Evolutionary conservation across 2,888 invertebrate genomes (phyloP), one percentile per base, ranked within the genome.

Genomic region (Ormia ochracea): DNA sequence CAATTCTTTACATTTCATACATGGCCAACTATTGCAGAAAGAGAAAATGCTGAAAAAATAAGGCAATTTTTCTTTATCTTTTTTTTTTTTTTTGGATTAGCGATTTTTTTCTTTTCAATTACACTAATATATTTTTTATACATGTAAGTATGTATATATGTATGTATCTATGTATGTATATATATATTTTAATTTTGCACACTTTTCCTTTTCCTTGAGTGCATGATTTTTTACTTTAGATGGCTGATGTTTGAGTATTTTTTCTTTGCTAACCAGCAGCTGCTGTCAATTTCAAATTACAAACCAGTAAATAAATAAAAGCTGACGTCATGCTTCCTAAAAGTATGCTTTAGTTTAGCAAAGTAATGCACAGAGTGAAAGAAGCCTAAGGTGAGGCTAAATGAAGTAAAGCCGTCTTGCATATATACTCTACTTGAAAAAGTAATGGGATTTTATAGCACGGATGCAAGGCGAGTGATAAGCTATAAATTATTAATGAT

Each of bases 211-310:
- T 14, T 36, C 28, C 65, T 43, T 3, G 10, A 70, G 36, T 50
- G 28, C 50, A 72, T 74, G 48, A 50, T 66, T 72, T 50, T 58
- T 52, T 52, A 72, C 17, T 19, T 48, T 28, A 36, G n/a, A 33
- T 69, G 45, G 28, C 31, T 69, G 9, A 31, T 48, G 31, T 54
- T 66, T 66, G 54, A 43, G 43, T n/a, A 12, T 19, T 21, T 59
- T 52, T 26, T 50, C 14, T 48, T 36, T 59, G 31, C 38, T 52
- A 72, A 72, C 66, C 75, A 61, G 63, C 80, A 80, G 72, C 76
- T 80, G 80, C 76, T 76, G 80, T 76, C 80, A 80, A 80, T 80
- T 76, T 76, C 43, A 76, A 68, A 80, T 76, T 68, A 76, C 76
- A 80, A 76, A 52, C 80, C 80, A 80, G 76, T 76, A 80, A 73